Evolutionary conservation across 2,797 vertebrate genomes (phyloP), one percentile per base, ranked within the genome.

Genomic region (Smutsia temminckii): DNA sequence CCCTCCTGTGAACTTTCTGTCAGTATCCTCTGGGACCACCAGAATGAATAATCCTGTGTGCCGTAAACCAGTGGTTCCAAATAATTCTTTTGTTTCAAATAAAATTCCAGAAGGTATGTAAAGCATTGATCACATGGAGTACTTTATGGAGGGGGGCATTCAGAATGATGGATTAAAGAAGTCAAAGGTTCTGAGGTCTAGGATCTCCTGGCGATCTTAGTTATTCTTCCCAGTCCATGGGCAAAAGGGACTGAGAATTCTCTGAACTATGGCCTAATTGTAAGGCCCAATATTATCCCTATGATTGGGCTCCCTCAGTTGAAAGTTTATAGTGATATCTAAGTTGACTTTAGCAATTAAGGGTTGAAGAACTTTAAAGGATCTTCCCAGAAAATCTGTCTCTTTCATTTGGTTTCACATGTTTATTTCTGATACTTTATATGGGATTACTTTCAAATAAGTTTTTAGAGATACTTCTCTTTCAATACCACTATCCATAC

Each of bases 1-100:
- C 42, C 99, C 99, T 40, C 99, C 99, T 3, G 95, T 98, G 74
- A 96, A 99, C 34, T 63, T 97, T 59, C 83, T 93, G 83, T 71
- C 98, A 55, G 27, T 71, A 64, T 94, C 97, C 42, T 77, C 96
- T 17, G 98, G 97, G 91, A 97, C 74, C 93, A 99, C 75, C 93
- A 99, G 98, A 89, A 98, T 97, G n/a, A 95, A 83, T 85, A 98
- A 97, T 49, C 23, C 92, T 53, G 96, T 89, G 74, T 92, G 61
- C 89, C 93, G 71, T 78, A 97, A 97, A 92, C 83, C 96, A 77
- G 37, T 59, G 74, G 63, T 95, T 86, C 69, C 95, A 96, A 94
- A 95, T 88, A 93, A 85, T 85, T 64, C 93, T 16, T 49, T 93
- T 94, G 61, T 71, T 93, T 86, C 97, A 37, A 88, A 80, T 96